Conservation (phyloP, 2,797 vertebrate species). For the Hypotaenidia okinawae region DNA sequence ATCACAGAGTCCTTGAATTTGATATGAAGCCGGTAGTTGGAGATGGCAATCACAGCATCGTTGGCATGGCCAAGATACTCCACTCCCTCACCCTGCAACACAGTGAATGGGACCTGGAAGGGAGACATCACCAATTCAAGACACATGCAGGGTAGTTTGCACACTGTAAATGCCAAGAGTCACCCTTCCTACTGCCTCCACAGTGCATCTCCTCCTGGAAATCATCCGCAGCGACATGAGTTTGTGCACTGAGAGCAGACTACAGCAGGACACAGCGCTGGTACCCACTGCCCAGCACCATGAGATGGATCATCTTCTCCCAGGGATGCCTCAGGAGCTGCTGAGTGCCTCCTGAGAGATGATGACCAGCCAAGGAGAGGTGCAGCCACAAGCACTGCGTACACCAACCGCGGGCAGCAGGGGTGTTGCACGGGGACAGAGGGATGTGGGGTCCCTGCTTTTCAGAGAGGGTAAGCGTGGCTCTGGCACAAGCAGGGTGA, state of each 20-base stretch:
- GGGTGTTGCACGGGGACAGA: background rate
- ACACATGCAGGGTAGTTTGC: background rate
- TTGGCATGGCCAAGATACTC: slow-evolving; percentile 94
- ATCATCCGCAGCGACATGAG: background rate
- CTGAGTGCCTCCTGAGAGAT: background rate
- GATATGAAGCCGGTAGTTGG: slow-evolving; percentile 98
- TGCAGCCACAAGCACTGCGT: background rate
- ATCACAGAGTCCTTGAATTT: slow-evolving; percentile 98
- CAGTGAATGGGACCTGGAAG: slow-evolving; percentile 92
- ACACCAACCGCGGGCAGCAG: rapidly evolving
- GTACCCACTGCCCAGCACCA: background rate
- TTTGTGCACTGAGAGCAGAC: rapidly evolving
- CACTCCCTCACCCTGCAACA: slow-evolving; percentile 96
- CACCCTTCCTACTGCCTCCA: background rate
- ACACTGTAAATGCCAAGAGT: background rate
- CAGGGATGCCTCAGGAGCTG: background rate
- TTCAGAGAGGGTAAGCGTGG: rapidly evolving
- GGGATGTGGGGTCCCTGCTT: background rate
- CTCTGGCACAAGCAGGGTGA: rapidly evolving
- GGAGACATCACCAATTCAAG: slow-evolving; percentile 14
- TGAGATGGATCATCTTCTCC: rapidly evolving
- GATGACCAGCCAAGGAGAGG: background rate
- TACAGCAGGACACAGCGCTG: rapidly evolving
- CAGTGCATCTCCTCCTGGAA: background rate
- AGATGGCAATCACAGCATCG: slow-evolving; percentile 96